A percentile compares a stretch with the other conserved stretches of the same genome.
These are phyloP conservation scores for Paraplagusia blochii DNA, from an alignment of 2,113 vertebrate genomes.

Conservation along the genomic window DNA sequence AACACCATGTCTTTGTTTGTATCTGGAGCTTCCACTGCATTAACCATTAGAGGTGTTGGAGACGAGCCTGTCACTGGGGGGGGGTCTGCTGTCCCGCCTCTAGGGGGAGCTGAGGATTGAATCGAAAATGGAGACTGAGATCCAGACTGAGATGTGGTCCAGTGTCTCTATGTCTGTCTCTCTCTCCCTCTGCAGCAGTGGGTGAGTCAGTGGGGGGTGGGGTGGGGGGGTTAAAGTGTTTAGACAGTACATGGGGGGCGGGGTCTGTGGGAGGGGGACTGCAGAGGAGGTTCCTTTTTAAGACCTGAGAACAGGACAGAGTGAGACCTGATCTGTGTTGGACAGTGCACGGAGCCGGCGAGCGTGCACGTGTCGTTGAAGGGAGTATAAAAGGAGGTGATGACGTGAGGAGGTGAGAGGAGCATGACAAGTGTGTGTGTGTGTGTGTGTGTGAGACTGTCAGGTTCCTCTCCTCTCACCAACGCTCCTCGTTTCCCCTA, in stretches of 20 bases:
- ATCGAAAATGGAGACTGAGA: too few species aligned
- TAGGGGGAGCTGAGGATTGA: too few species aligned
- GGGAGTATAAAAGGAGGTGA: constrained; percentile 67
- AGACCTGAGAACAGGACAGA: constrained; percentile 35
- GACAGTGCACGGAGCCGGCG: constrained; percentile 57
- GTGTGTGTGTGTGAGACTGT: constrained; percentile 18
- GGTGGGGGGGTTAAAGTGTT: constrained; percentile 24
- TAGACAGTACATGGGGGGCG: constrained; percentile 34
- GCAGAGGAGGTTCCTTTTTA: constrained; percentile 54
- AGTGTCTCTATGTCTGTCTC: neutral
- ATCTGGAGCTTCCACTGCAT: too few species aligned
- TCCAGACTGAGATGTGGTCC: too few species aligned
- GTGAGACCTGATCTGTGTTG: constrained; percentile 68
- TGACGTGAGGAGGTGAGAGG: constrained; percentile 66
- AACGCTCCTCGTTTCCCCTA: constrained; percentile 43
- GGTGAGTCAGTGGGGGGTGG: constrained; percentile 10
- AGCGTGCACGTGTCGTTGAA: constrained; percentile 32
- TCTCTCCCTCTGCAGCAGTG: constrained; percentile 1
- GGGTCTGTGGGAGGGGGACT: constrained; percentile 44
- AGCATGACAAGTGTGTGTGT: constrained; percentile 36
- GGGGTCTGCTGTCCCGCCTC: too few species aligned
- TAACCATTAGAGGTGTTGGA: too few species aligned
- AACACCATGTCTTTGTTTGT: too few species aligned
- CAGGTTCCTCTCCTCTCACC: constrained; percentile 48
- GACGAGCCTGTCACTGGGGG: too few species aligned